Conservation (phyloP, 1,140 invertebrate species). For the Adoxophyes honmai region DNA sequence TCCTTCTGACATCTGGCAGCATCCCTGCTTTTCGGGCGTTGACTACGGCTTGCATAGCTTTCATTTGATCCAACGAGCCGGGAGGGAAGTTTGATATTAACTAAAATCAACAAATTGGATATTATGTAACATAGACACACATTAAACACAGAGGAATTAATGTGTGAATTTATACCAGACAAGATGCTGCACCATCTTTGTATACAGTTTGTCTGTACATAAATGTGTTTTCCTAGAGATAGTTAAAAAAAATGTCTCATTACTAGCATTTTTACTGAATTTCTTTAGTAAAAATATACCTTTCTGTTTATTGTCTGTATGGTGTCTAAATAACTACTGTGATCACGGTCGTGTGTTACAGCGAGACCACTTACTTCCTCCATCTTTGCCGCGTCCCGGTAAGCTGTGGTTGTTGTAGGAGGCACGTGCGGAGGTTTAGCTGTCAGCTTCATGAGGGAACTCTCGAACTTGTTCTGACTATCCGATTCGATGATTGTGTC, state of each 20-base stretch:
- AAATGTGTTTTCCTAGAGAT: no score
- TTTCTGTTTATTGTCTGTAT: no score
- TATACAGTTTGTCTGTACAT: no score
- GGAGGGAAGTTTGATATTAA: conserved; percentile 21
- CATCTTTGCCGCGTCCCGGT: conserved; percentile 22
- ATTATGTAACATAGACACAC: no score
- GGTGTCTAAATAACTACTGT: not conserved
- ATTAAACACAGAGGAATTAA: no score
- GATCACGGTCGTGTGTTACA: no score
- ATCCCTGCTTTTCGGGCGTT: not conserved
- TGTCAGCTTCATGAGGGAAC: conserved; percentile 50
- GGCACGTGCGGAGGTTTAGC: conserved; percentile 28
- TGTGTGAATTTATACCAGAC: no score
- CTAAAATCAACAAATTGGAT: conserved; percentile 24
- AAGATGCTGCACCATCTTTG: no score
- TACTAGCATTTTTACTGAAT: no score
- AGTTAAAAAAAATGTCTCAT: no score
- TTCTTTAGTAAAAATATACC: no score
- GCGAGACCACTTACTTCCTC: conserved; percentile 26
- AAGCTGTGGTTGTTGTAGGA: conserved; percentile 8
- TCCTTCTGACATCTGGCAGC: no score
- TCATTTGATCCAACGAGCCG: conserved; percentile 37
- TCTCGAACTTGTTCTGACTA: conserved; percentile 46
- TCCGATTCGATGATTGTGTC: conserved; percentile 47
- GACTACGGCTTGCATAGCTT: conserved; percentile 35